phyloP scores from a whole-genome alignment of 2,888 invertebrate genomes.

The Cantharis nigra region DNA sequence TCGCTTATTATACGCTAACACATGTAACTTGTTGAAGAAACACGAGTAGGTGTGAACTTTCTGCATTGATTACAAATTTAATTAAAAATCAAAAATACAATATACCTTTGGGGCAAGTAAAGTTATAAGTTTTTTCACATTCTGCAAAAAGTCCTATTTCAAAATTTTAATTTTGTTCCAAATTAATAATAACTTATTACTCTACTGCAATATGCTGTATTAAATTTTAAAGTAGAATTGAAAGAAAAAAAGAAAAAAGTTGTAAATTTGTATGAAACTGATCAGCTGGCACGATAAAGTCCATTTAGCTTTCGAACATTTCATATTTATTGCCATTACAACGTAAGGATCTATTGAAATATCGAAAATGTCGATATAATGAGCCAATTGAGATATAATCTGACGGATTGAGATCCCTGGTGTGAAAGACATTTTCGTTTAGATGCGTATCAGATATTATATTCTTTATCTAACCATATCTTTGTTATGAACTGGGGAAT shows the following conservation, averaged over 20 bases:
- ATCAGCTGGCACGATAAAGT: neutral
- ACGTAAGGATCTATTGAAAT: neutral
- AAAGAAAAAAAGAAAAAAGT: neutral
- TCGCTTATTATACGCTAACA: neutral
- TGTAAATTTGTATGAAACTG: neutral
- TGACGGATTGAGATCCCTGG: constrained; percentile 5
- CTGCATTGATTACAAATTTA: neutral
- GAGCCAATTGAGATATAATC: constrained; percentile 27
- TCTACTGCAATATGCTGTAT: too few relatives aligned
- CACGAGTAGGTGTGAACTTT: neutral
- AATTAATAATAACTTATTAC: too few relatives aligned
- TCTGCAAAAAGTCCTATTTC: too few relatives aligned
- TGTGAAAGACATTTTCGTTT: constrained; percentile 12
- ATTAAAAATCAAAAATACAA: neutral
- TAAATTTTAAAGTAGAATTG: neutral
- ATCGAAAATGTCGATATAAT: constrained; percentile 10
- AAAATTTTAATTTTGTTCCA: too few relatives aligned
- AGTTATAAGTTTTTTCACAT: too few relatives aligned
- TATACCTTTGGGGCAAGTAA: neutral
- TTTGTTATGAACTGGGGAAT: neutral
- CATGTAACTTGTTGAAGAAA: constrained; percentile 4
- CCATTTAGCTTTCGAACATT: neutral
- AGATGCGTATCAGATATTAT: neutral
- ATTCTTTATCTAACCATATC: neutral
- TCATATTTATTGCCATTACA: neutral